Evolutionary conservation across 2,888 invertebrate genomes (phyloP), one percentile per base, ranked within the genome.

Genomic region (Drosophila maculinotata): DNA sequence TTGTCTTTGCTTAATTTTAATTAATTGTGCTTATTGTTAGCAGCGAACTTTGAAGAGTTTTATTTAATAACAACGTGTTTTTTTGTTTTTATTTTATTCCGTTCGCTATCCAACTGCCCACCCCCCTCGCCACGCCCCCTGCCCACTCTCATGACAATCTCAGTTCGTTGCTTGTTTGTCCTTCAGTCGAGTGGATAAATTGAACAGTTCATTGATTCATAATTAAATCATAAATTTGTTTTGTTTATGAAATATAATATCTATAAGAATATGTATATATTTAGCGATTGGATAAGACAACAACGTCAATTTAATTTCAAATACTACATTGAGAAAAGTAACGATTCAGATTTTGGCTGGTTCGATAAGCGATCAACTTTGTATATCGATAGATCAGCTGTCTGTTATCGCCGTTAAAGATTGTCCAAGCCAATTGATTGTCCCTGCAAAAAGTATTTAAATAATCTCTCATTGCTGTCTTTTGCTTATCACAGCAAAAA

Each of bases 121-220:
- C 31, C 26, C 35, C n/a, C n/a, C n/a, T n/a, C n/a, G n/a, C n/a
- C n/a, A n/a, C n/a, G 4, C 51, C 14, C 48, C 20, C 25, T 12
- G 7, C 17, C 52, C 25, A 36, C 9, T 17, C 9, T 17, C 14
- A 8, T 48, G 45, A 48, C 15, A 23, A 42, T 12, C 35, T 42
- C 65, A 69, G 57, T 69, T 71, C 59, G 49, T 68, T 66, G 54
- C 44, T 62, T 76, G 65, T 60, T 71, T 76, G 84, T 76, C 82
- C 84, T 82, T 83, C 82, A 76, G 33, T 62, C 20, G 60, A 72
- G 64, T 44, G 62, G 47, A 31, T 64, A 58, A 64, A 58, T 75
- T 65, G 58, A 33, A 48, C 53, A 74, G 84, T 76, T 83, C 84
- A 84, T 82, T 82, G 82, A 82, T 80, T 84, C 76, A 70, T 76